Conservation (phyloP, 2,113 vertebrate species). For the Semnopithecus entellus region DNA sequence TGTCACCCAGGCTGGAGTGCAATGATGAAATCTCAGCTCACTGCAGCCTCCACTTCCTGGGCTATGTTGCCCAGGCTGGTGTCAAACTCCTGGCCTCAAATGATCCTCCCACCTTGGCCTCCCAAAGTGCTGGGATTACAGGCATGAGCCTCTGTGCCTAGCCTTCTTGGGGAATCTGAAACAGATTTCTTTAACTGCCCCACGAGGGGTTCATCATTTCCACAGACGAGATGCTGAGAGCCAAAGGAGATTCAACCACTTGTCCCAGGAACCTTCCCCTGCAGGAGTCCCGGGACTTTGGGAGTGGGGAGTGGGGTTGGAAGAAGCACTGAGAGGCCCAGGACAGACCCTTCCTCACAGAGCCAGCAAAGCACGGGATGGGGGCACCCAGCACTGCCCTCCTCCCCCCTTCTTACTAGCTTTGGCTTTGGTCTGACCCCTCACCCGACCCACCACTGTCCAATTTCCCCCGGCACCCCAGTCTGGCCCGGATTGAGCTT, state of each 20-base stretch:
- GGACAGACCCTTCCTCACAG: slow-evolving; percentile 52
- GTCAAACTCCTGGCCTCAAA: too few relatives aligned
- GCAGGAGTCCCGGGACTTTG: neutral
- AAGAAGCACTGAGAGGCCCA: neutral
- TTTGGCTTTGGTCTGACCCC: slow-evolving; percentile 71
- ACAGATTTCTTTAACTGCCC: neutral
- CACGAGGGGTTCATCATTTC: too few relatives aligned
- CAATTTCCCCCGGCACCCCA: slow-evolving; percentile 58
- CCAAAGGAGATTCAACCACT: neutral
- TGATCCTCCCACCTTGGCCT: too few relatives aligned
- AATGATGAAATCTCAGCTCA: too few relatives aligned
- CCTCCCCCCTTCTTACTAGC: slow-evolving; percentile 80
- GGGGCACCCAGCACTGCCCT: slow-evolving; percentile 33
- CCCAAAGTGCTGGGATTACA: too few relatives aligned
- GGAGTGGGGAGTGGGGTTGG: neutral
- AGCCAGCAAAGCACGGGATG: slow-evolving; percentile 75
- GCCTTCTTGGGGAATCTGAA: neutral
- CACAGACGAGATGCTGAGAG: neutral
- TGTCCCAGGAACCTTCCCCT: neutral
- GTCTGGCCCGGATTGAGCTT: slow-evolving; percentile 76
- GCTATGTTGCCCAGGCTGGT: too few relatives aligned
- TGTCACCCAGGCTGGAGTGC: too few relatives aligned
- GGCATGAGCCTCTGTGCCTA: too few relatives aligned
- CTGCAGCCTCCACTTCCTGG: too few relatives aligned
- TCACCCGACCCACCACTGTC: slow-evolving; percentile 66